Conservation (phyloP, 2,113 vertebrate species). For the Aepyceros melampus region DNA sequence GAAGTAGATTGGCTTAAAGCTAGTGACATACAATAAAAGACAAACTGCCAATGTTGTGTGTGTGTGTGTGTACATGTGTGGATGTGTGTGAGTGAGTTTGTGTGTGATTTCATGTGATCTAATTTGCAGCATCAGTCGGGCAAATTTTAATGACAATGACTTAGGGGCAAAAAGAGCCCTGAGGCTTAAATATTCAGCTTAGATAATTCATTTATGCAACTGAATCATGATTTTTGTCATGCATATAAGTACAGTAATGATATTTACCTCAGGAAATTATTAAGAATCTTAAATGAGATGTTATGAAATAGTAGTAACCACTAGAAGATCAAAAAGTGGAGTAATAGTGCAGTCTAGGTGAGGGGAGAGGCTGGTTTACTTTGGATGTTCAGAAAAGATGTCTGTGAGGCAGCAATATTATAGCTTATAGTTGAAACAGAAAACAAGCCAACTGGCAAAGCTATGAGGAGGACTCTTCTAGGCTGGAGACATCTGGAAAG, state of each 20-base stretch:
- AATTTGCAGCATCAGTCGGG: not conserved
- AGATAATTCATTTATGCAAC: not conserved
- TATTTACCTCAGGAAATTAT: not conserved
- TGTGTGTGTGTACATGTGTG: not conserved
- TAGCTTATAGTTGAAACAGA: not conserved
- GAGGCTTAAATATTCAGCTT: not conserved
- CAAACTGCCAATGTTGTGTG: not conserved
- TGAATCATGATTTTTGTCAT: not conserved
- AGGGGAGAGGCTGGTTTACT: not conserved
- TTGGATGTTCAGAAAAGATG: not conserved
- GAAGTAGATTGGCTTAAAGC: not conserved
- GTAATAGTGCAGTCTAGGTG: fast-evolving
- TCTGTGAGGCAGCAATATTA: not conserved
- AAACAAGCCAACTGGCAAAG: not conserved
- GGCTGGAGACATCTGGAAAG: not conserved
- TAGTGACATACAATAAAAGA: not conserved
- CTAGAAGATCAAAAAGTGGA: not conserved
- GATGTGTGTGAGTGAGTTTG: not conserved
- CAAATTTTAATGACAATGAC: not conserved
- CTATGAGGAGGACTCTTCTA: not conserved
- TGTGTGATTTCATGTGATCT: not conserved
- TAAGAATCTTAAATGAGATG: not conserved
- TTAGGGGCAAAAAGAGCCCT: not conserved
- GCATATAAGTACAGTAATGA: not conserved
- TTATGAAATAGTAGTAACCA: no score